A percentile compares a stretch with the other conserved stretches of the same genome.
Conservation (phyloP, 2,797 vertebrate genomes). For the Enteromius paludinosus region DNA sequence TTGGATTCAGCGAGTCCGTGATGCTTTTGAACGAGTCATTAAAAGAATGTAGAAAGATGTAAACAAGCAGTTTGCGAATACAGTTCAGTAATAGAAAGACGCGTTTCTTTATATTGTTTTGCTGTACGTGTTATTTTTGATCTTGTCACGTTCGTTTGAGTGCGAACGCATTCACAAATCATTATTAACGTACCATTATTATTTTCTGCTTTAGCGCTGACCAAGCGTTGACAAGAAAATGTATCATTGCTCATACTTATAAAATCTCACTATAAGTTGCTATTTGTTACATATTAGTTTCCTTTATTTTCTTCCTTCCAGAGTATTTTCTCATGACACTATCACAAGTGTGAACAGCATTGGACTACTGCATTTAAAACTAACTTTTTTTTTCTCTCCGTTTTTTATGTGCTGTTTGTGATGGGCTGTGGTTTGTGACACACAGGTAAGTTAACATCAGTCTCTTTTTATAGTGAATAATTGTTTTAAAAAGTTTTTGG, state of each 20-base stretch:
- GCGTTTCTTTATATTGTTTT: neutral
- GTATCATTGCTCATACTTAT: neutral
- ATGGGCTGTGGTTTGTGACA: constrained; percentile 7
- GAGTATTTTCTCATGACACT: neutral
- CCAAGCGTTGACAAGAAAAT: neutral
- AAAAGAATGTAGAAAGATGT: no score
- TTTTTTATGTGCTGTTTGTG: constrained; percentile 61
- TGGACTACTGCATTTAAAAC: neutral
- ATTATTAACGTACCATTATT: no score
- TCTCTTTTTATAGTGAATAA: constrained; percentile 43
- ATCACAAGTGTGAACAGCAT: neutral
- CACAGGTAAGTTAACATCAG: constrained; percentile 72
- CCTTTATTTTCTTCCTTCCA: neutral
- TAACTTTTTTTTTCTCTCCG: constrained; percentile 32
- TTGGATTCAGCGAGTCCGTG: neutral
- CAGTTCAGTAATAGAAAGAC: neutral
- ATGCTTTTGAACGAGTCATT: neutral
- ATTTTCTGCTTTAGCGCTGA: no score
- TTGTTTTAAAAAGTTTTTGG: constrained; percentile 35
- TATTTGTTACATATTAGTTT: neutral
- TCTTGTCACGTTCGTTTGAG: neutral
- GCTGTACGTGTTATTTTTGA: neutral
- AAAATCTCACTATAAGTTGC: neutral
- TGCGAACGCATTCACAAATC: neutral
- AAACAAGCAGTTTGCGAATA: neutral